Conservation (phyloP, 2,113 vertebrate species). For the Catharus minimus region DNA sequence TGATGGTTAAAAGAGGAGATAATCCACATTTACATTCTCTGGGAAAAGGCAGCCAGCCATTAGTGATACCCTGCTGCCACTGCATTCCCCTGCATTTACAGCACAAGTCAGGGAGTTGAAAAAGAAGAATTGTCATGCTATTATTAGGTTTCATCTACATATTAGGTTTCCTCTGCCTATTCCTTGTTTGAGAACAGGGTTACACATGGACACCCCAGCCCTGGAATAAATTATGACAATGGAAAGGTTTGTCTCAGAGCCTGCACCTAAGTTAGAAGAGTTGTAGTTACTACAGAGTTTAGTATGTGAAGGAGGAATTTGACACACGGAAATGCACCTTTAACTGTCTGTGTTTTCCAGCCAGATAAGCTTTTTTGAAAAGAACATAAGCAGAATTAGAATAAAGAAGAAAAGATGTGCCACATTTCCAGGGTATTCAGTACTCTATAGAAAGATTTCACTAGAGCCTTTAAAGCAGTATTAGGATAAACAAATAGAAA, state of each 20-base stretch:
- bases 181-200: neutral
- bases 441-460: neutral
- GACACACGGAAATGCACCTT: neutral
- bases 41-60: neutral
- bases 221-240: neutral
- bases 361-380: neutral
- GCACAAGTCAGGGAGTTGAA: neutral
- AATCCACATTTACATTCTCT: neutral
- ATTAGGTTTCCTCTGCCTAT: neutral
- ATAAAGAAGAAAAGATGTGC: neutral
- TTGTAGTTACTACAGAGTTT: neutral
- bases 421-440: neutral
- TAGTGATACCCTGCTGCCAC: neutral
- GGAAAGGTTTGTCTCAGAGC: neutral
- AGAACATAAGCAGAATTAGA: neutral
- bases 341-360: neutral
- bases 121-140: neutral
- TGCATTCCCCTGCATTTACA: neutral
- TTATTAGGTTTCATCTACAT: neutral
- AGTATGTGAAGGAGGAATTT: neutral
- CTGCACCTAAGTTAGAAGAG: neutral
- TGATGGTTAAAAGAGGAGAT: neutral
- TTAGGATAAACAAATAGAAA: neutral
- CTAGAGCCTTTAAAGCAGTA: neutral
- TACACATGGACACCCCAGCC: neutral